Percentiles rank a stretch among this genome's conserved stretches.
phyloP scores from a whole-genome alignment of 2,888 invertebrate genomes.

The Elysia crispata region DNA sequence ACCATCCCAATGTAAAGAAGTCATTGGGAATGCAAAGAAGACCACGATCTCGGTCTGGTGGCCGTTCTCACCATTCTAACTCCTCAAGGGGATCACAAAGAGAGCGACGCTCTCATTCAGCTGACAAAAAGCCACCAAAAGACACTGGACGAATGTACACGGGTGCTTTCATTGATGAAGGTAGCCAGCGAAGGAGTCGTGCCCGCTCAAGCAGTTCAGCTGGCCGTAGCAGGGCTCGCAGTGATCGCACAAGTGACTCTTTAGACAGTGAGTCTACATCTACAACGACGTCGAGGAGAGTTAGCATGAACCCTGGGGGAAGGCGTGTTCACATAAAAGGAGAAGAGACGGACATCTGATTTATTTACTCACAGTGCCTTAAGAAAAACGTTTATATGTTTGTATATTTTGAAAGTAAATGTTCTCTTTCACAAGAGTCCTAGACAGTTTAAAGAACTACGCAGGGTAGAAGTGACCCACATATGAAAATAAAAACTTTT shows the following conservation, averaged over 20 bases:
- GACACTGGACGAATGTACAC: conserved; percentile 43
- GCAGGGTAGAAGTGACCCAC: too few relatives aligned
- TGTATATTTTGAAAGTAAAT: too few relatives aligned
- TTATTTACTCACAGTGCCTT: background rate
- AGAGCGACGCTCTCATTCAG: conserved; percentile 33
- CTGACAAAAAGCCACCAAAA: conserved; percentile 38
- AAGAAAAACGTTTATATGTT: too few relatives aligned
- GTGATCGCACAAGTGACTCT: conserved; percentile 50
- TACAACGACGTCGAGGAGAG: conserved; percentile 45
- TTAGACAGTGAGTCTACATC: conserved; percentile 48
- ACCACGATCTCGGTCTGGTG: conserved; percentile 46
- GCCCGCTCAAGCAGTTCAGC: conserved; percentile 41
- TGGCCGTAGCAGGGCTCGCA: conserved; percentile 33
- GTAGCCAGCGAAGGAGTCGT: conserved; percentile 19
- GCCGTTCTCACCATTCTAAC: conserved; percentile 48
- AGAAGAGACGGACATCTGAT: conserved; percentile 51
- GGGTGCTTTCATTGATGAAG: conserved; percentile 44
- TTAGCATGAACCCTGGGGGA: conserved; percentile 50
- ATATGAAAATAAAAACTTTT: too few relatives aligned
- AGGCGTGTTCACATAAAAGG: conserved; percentile 52
- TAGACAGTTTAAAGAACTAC: too few relatives aligned
- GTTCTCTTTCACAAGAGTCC: too few relatives aligned
- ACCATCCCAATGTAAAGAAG: conserved; percentile 50
- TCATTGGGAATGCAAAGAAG: conserved; percentile 45
- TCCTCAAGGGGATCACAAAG: conserved; percentile 38